Evolutionary conservation across 2,888 invertebrate genomes (phyloP).

Genomic region (Odontothrips loti): DNA sequence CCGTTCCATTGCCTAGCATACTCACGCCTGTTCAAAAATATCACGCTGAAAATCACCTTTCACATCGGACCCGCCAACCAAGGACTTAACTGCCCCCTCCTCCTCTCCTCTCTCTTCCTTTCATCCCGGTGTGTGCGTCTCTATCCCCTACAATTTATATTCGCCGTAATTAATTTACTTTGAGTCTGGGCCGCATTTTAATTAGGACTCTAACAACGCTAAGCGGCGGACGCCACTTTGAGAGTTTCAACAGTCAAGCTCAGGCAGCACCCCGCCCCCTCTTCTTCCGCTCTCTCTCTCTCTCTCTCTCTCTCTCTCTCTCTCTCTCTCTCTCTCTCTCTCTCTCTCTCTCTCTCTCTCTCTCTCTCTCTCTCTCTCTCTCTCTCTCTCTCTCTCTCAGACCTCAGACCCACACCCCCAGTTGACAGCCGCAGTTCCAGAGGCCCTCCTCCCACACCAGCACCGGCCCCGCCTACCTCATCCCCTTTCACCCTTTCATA

Average conservation of each 20-base stretch:
- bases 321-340: not conserved
- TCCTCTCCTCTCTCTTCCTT: not conserved
- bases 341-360: not conserved
- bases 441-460: no score
- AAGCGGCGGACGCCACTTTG: slow-evolving; percentile 9
- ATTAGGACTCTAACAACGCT: slow-evolving; percentile 23
- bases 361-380: not conserved
- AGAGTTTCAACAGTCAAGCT: slow-evolving; percentile 22
- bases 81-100: not conserved
- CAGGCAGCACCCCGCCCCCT: not conserved
- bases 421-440: no score
- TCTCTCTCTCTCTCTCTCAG: not conserved
- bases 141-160: slow-evolving; percentile 26
- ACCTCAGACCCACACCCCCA: not conserved
- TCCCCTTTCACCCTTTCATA: no score
- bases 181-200: slow-evolving; percentile 26
- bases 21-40: no score
- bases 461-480: no score
- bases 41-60: no score
- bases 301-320: not conserved
- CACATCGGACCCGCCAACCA: no score
- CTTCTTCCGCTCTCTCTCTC: not conserved
- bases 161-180: slow-evolving; percentile 21
- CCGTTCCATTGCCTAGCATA: no score
- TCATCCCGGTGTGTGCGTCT: slow-evolving; percentile 12